phyloP scores from a whole-genome alignment of 2,797 vertebrate species.

The Tachyglossus aculeatus region DNA sequence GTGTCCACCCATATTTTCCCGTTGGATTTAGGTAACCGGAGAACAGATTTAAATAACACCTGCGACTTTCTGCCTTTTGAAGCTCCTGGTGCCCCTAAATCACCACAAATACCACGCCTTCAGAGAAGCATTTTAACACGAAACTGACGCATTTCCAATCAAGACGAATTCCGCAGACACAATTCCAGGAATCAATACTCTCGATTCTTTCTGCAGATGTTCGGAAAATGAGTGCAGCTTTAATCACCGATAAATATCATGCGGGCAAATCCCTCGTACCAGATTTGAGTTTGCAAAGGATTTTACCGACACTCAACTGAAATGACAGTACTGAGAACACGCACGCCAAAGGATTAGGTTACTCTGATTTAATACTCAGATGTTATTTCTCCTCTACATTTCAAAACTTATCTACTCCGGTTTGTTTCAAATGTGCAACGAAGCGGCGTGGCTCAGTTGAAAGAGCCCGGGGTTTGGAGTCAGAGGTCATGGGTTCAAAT shows the following conservation, averaged over 20 bases:
- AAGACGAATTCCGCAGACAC: background rate
- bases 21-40: no score
- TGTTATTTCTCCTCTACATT: background rate
- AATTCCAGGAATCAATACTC: constrained; percentile 1
- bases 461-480: no score
- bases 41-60: no score
- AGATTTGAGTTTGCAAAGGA: constrained; percentile 21
- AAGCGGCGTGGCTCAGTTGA: no score
- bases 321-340: no score
- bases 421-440: constrained; percentile 18
- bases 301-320: no score
- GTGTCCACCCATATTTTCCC: no score
- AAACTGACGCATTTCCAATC: background rate
- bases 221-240: constrained; percentile 13
- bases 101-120: background rate
- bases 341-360: constrained; percentile 14
- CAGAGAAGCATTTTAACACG: background rate
- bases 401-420: constrained; percentile 22
- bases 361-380: constrained; percentile 21
- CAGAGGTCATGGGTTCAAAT: no score
- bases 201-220: background rate
- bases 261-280: constrained; percentile 19
- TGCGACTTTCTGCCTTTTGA: background rate
- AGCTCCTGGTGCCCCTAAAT: background rate
- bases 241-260: constrained; percentile 27